phyloP scores from a whole-genome alignment of 2,888 invertebrate genomes.

The Xanthia icteritia region DNA sequence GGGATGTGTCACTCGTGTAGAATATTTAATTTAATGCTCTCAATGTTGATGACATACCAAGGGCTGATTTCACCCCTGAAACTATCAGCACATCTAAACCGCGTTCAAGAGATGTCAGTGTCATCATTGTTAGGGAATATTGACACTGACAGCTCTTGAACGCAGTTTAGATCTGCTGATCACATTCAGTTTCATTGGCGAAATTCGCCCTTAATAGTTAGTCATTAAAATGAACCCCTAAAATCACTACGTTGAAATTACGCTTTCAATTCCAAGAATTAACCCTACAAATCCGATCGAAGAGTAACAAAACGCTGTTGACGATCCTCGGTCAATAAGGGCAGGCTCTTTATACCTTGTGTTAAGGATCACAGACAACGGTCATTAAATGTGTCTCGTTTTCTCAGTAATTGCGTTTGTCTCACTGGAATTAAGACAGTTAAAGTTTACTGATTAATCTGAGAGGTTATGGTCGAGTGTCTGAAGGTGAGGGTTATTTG shows the following conservation, averaged over 20 bases:
- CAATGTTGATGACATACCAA: not conserved
- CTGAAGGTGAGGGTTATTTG: conserved; percentile 14
- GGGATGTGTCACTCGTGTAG: not conserved
- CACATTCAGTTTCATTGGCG: too few relatives aligned
- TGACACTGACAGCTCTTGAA: too few relatives aligned
- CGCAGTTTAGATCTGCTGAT: too few relatives aligned
- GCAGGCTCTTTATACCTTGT: conserved; percentile 40
- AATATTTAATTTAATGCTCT: not conserved
- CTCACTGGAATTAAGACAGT: conserved; percentile 51
- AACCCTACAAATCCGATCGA: conserved; percentile 27
- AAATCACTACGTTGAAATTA: conserved; percentile 34
- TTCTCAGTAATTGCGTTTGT: conserved; percentile 55
- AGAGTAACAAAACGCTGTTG: conserved; percentile 40
- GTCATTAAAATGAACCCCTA: conserved; percentile 22
- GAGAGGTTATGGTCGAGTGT: conserved; percentile 26
- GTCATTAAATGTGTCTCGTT: conserved; percentile 44
- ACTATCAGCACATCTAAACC: too few relatives aligned
- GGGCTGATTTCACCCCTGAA: too few relatives aligned
- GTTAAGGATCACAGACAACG: conserved; percentile 39
- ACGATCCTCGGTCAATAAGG: conserved; percentile 46
- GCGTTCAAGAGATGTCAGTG: too few relatives aligned
- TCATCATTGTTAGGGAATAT: too few relatives aligned
- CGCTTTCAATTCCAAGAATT: conserved; percentile 27
- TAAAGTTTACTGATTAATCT: conserved; percentile 62
- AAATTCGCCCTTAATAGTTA: not conserved